These are phyloP conservation scores for Eustalomyia histrio DNA, from an alignment of 2,888 invertebrate species.

Conservation along the genomic window DNA sequence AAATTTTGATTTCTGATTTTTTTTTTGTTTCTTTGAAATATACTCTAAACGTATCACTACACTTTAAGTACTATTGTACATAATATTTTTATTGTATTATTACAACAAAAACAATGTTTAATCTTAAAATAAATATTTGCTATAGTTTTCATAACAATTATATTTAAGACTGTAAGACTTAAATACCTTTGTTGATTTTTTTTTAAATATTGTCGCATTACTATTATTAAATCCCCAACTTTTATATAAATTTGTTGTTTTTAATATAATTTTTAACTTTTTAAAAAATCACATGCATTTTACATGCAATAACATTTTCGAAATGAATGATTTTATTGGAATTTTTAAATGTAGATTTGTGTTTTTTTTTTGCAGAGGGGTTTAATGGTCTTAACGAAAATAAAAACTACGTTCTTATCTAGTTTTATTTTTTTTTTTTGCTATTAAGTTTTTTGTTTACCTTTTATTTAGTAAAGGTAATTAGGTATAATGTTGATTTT, in stretches of 20 bases:
- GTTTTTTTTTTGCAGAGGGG: neutral
- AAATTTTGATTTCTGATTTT: too few relatives aligned
- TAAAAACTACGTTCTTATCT: constrained; percentile 37
- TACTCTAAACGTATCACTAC: neutral
- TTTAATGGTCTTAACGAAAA: constrained; percentile 35
- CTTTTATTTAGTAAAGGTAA: constrained; percentile 23
- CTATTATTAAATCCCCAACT: neutral
- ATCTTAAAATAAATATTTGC: constrained; percentile 1
- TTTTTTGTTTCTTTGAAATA: neutral
- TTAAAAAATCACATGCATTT: constrained; percentile 55
- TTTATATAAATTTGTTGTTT: neutral
- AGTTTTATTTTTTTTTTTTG: constrained; percentile 18
- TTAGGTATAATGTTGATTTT: constrained; percentile 25
- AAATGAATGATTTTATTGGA: constrained; percentile 48
- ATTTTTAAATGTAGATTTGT: constrained; percentile 2
- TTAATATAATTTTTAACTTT: neutral
- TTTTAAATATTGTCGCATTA: neutral
- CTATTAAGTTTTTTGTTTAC: constrained; percentile 10
- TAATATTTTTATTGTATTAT: neutral
- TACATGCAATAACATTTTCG: constrained; percentile 37
- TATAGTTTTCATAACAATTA: neutral
- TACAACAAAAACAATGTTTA: neutral
- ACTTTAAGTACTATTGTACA: neutral
- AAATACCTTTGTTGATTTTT: neutral
- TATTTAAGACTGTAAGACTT: neutral